Evolutionary conservation across 1,140 invertebrate genomes (phyloP).

Genomic region (Zaprionus taronus): DNA sequence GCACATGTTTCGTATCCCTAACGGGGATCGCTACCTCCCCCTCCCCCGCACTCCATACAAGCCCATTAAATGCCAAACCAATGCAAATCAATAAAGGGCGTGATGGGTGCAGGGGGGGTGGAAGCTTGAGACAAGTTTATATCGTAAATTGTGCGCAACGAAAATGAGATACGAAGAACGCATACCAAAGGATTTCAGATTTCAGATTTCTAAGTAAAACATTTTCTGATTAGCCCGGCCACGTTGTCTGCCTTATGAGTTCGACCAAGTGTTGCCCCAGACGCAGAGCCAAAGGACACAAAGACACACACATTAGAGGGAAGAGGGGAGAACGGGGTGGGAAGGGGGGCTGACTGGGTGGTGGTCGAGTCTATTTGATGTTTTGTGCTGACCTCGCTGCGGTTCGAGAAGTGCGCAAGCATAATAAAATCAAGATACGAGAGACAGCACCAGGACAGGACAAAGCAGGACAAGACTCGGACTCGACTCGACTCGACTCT

Average conservation of each 20-base stretch:
- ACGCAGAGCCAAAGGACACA: constrained; percentile 10
- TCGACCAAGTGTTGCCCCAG: constrained; percentile 37
- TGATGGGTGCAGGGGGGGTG: constrained; percentile 9
- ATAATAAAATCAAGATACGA: constrained; percentile 80
- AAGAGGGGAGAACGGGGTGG: too few species aligned
- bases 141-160: constrained; percentile 81
- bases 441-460: constrained; percentile 31
- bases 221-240: constrained; percentile 76
- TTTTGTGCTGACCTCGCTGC: constrained; percentile 78
- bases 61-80: constrained; percentile 73
- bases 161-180: constrained; percentile 80
- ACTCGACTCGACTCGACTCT: not conserved
- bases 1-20: constrained; percentile 42
- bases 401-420: constrained; percentile 76
- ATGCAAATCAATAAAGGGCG: constrained; percentile 59
- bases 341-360: not conserved
- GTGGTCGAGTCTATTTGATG: constrained; percentile 70
- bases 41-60: not conserved
- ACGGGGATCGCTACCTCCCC: not conserved
- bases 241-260: constrained; percentile 36
- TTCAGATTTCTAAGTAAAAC: constrained; percentile 64
- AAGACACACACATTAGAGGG: constrained; percentile 12
- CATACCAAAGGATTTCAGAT: constrained; percentile 77
- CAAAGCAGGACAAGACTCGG: not conserved
- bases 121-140: constrained; percentile 53